These are phyloP conservation scores for Psilopsiagon aymara DNA, from an alignment of 2,113 vertebrate genomes.

Conservation along the genomic window DNA sequence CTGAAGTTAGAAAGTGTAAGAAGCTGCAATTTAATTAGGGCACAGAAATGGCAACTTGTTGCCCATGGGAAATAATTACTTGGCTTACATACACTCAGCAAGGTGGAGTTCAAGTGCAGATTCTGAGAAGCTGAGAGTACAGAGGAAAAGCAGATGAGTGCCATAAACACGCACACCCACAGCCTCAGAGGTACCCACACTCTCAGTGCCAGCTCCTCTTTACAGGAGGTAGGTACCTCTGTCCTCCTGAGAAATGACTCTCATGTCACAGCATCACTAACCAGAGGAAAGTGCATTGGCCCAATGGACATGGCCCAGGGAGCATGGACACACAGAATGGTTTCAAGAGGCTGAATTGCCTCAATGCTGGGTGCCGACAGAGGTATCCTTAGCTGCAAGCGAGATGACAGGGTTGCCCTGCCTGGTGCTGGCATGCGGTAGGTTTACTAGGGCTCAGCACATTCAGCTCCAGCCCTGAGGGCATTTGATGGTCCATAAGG, in stretches of 20 bases:
- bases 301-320: not conserved
- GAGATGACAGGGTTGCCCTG: not conserved
- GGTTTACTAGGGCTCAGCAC: not conserved
- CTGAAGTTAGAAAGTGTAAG: not conserved
- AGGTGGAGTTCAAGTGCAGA: not conserved
- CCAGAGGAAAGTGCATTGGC: not conserved
- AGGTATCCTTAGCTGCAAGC: not conserved
- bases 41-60: not conserved
- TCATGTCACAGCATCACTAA: accelerated
- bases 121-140: not conserved
- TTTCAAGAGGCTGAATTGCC: not conserved
- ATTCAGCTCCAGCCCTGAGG: not conserved
- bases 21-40: not conserved
- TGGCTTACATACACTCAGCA: not conserved
- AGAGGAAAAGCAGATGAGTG: not conserved
- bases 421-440: accelerated
- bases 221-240: not conserved
- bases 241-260: not conserved
- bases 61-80: not conserved
- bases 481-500: not conserved
- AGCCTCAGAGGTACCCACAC: not conserved
- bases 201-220: not conserved
- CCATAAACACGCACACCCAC: not conserved
- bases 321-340: accelerated
- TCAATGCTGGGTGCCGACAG: accelerated